A percentile compares a stretch with the other conserved stretches of the same genome.
Evolutionary conservation across 2,113 vertebrate species (phyloP).

Genomic region (Leptobrachium leishanense): DNA sequence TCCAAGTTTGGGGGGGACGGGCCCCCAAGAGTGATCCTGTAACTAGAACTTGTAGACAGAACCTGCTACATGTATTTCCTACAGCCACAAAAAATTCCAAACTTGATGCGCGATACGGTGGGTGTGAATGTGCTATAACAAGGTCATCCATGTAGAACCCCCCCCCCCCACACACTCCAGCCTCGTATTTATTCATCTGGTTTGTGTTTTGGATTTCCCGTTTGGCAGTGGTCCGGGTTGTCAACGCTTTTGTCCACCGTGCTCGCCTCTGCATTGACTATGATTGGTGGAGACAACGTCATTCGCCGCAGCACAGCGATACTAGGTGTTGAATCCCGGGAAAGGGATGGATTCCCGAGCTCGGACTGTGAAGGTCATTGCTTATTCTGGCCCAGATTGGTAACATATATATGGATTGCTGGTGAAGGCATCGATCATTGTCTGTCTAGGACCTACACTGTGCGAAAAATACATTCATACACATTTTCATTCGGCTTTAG

Average conservation of each 20-base stretch:
- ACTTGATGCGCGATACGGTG: no score
- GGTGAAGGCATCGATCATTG: not conserved
- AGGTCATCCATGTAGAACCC: not conserved
- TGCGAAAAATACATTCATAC: no score
- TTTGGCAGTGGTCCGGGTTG: not conserved
- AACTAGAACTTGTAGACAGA: no score
- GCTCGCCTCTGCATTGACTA: not conserved
- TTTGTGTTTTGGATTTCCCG: not conserved
- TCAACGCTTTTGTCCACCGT: not conserved
- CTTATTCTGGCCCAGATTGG: not conserved
- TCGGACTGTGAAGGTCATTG: conserved; percentile 6
- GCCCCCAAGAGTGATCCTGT: no score
- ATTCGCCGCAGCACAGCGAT: not conserved
- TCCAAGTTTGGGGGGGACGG: no score
- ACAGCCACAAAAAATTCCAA: no score
- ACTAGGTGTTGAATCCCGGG: not conserved
- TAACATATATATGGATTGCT: not conserved
- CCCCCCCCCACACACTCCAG: not conserved
- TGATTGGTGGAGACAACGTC: not conserved
- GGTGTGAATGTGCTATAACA: not conserved
- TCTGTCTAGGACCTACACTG: no score
- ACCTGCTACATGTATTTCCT: no score
- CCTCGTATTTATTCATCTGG: not conserved
- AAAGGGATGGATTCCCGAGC: not conserved
- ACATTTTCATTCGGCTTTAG: no score